Evolutionary conservation across 2,888 invertebrate species (phyloP), one percentile per base, ranked within the genome.

Genomic region (Macrostomum cliftonense): DNA sequence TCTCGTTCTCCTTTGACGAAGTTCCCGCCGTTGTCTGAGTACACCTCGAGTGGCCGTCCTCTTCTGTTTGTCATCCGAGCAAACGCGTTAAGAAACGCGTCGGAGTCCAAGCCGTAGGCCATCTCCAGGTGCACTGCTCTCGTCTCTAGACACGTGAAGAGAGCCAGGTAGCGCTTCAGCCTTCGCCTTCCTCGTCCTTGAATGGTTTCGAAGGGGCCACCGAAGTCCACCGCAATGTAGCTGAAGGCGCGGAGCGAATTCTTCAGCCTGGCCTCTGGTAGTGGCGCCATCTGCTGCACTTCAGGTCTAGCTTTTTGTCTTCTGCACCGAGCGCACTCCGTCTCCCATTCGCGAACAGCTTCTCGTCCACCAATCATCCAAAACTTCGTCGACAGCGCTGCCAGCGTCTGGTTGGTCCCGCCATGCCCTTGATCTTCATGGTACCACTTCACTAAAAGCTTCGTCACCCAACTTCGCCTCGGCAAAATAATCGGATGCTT

Each of bases 111-210:
- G 11, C 50, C 40, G 40, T 21, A 53, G 13, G 53, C 47, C 17
- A 54, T 45, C 50, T 56, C 55, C 14, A 54, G 20, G 45, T 56
- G 54, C 11, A 56, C 49, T 28, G 56, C 53, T 39, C 55, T 45
- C 7, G 50, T 42, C 1, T 46, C 39, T 4, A 55, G n/a, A 42
- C 56, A 57, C 7, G 56, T 56, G 20, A 57, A 57, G 4, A 56
- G 28, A 36, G 53, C 54, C 36, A 55, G 17, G 38, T 54, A 56
- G 5, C 56, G 37, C 42, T 55, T 56, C 17, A 40, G 16, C 36
- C 53, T 17, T 4, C 46, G 12, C 43, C 52, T 55, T 5, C 55
- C 53, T 11, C 51, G 17, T 2, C 54, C 55, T 51, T 28, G 39
- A 19, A 28, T 9, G 5, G 28, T 28, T 13, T 40, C 12, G 12